These are phyloP conservation scores for Melinaea marsaeus DNA, from an alignment of 2,888 invertebrate genomes.

Conservation along the genomic window DNA sequence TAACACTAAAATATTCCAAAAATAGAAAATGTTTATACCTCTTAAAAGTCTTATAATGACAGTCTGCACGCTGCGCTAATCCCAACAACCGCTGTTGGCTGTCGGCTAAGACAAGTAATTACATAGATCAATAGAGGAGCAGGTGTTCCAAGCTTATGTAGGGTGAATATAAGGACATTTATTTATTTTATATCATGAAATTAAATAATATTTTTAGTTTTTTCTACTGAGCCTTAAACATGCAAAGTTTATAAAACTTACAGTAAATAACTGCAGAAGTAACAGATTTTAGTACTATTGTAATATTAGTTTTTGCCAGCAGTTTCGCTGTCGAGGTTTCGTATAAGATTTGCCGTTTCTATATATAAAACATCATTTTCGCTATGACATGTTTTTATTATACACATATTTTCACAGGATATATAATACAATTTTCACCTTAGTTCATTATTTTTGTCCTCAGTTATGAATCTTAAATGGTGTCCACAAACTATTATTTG, in stretches of 20 bases:
- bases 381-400: background rate
- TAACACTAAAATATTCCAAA: no score
- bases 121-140: constrained; percentile 30
- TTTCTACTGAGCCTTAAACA: background rate
- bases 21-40: no score
- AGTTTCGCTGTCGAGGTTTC: no score
- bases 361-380: background rate
- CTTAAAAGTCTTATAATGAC: background rate
- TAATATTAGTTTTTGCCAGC: no score
- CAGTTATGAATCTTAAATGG: constrained; percentile 2
- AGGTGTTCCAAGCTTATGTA: constrained; percentile 28
- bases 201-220: no score
- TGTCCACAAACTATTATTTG: constrained; percentile 15
- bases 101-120: constrained; percentile 29
- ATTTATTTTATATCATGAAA: no score
- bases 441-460: no score
- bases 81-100: constrained; percentile 8
- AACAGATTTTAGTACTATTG: no score
- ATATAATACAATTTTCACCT: no score
- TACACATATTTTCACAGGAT: background rate
- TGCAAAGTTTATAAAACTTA: background rate
- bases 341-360: no score
- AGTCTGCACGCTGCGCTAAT: background rate
- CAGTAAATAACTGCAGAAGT: no score
- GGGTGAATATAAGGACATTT: constrained; percentile 5